phyloP scores from a whole-genome alignment of 2,797 vertebrate genomes.

The Heteromormyrus szaboi region DNA sequence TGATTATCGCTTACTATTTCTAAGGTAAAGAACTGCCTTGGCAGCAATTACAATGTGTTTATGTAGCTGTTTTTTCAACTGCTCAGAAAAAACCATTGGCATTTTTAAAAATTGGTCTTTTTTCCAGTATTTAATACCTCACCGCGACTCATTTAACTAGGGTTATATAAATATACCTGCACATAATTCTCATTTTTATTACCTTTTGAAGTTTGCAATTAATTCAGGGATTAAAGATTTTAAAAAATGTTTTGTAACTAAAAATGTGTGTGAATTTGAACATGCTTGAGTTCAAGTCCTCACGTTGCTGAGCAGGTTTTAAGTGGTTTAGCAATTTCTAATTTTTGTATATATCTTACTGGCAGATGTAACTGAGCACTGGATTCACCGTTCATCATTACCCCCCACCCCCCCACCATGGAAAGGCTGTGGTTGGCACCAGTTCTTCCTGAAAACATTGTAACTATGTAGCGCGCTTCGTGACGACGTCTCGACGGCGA shows the following conservation, averaged over 20 bases:
- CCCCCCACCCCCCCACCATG: not conserved
- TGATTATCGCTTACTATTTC: constrained; percentile 34
- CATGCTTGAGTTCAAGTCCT: not conserved
- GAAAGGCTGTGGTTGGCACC: not conserved
- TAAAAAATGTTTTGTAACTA: constrained; percentile 38
- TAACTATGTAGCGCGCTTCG: not conserved
- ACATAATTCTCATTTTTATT: not conserved
- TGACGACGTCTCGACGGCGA: not conserved
- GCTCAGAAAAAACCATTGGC: constrained; percentile 19
- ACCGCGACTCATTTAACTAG: constrained; percentile 7
- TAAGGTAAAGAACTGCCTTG: constrained; percentile 31
- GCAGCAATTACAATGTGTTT: constrained; percentile 28
- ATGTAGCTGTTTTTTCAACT: constrained; percentile 30
- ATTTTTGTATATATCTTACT: constrained; percentile 8
- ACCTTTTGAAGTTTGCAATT: constrained; percentile 8
- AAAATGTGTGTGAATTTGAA: constrained; percentile 10
- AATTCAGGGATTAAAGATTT: constrained; percentile 15
- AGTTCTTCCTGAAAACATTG: not conserved
- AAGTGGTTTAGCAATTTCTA: constrained; percentile 13
- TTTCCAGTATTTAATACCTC: constrained; percentile 30
- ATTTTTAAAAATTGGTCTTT: constrained; percentile 46
- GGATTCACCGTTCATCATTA: not conserved
- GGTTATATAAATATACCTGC: not conserved
- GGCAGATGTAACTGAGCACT: constrained; percentile 8
- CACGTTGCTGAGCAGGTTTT: constrained; percentile 8